Percentiles rank a stretch among this genome's conserved stretches.
Conservation (phyloP, 2,888 invertebrate species). For the Atethmia centrago region DNA sequence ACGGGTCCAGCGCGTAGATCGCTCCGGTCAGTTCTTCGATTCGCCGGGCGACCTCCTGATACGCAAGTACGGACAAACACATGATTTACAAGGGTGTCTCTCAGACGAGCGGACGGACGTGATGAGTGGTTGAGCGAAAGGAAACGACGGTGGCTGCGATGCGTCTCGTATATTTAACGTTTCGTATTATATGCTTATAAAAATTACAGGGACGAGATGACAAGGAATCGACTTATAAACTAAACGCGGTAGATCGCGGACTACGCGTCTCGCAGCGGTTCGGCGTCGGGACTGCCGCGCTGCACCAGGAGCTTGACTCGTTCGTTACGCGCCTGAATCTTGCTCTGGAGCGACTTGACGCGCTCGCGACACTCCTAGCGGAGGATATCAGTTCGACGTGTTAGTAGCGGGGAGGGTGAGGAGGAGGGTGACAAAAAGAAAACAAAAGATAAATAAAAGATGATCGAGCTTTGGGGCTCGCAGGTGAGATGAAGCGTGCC, state of each 20-base stretch:
- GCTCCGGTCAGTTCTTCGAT: conserved; percentile 93
- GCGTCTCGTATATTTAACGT: conserved; percentile 84
- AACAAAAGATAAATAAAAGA: conserved; percentile 82
- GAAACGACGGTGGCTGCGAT: conserved; percentile 85
- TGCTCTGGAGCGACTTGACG: conserved; percentile 96
- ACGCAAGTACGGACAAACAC: conserved; percentile 90
- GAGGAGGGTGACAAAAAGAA: conserved; percentile 85
- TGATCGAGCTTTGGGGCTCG: conserved; percentile 69
- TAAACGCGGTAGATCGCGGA: conserved; percentile 71
- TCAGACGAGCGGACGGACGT: conserved; percentile 72
- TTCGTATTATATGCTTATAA: conserved; percentile 76
- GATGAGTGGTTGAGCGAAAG: conserved; percentile 76
- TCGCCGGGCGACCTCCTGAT: conserved; percentile 93
- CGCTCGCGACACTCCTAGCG: conserved; percentile 95
- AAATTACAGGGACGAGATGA: conserved; percentile 80
- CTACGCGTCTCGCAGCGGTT: conserved; percentile 93
- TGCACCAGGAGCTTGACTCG: conserved; percentile 96
- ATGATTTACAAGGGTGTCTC: conserved; percentile 86
- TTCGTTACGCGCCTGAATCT: conserved; percentile 96
- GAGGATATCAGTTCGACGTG: conserved; percentile 86
- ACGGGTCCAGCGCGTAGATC: conserved; percentile 94
- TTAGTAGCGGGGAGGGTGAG: conserved; percentile 83
- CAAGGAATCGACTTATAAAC: conserved; percentile 80
- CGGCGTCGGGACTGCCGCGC: conserved; percentile 96
- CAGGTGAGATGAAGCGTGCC: conserved; percentile 76